Evolutionary conservation across 2,888 invertebrate species (phyloP).

Genomic region (Cerastis rubricosa): DNA sequence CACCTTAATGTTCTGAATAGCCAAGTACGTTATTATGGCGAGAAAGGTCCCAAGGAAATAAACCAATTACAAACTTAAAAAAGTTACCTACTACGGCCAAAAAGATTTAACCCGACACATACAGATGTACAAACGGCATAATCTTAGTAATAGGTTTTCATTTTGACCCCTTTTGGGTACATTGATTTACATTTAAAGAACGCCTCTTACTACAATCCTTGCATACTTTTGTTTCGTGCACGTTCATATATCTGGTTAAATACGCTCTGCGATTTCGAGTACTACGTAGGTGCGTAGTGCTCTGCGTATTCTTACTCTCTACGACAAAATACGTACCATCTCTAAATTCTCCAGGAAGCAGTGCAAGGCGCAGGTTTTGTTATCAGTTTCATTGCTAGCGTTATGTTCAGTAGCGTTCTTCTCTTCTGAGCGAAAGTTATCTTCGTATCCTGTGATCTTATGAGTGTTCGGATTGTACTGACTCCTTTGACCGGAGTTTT

Average conservation of each 20-base stretch:
- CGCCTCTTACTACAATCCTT: not conserved
- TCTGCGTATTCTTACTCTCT: not conserved
- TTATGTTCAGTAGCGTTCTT: conserved; percentile 77
- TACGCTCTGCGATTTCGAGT: not conserved
- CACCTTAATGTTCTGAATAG: too few relatives aligned
- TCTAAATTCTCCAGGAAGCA: conserved; percentile 93
- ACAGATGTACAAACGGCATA: not conserved
- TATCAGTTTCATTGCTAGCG: conserved; percentile 73
- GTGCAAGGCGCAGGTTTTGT: conserved; percentile 91
- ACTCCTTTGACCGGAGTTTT: conserved; percentile 85
- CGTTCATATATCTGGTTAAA: not conserved
- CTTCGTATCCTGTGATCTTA: conserved; percentile 71
- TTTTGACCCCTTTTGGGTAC: not conserved
- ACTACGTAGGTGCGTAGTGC: too few relatives aligned
- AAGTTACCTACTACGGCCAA: not conserved
- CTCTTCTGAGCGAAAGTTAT: conserved; percentile 72
- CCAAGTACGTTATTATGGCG: too few relatives aligned
- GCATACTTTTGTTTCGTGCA: not conserved
- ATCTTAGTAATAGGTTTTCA: not conserved
- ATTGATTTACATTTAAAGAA: not conserved
- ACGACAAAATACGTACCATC: conserved; percentile 88
- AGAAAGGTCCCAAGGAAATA: too few relatives aligned
- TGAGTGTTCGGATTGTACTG: conserved; percentile 85
- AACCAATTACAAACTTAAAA: too few relatives aligned
- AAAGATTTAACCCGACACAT: not conserved